Evolutionary conservation across 2,113 vertebrate species (phyloP).

Genomic region (Cromileptes altivelis): DNA sequence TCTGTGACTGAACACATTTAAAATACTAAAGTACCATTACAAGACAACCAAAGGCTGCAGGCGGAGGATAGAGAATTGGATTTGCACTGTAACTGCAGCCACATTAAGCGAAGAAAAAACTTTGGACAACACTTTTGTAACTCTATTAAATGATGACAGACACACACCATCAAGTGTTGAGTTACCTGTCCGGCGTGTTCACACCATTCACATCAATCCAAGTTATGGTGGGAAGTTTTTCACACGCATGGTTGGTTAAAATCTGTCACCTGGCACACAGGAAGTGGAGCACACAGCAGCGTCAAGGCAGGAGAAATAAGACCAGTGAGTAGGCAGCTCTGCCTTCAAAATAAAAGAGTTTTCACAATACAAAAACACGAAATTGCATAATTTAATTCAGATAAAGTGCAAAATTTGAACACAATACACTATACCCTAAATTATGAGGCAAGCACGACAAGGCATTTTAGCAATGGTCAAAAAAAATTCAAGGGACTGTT

Average conservation of each 20-base stretch:
- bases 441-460: neutral
- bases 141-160: neutral
- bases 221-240: neutral
- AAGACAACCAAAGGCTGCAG: neutral
- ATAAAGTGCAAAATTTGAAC: neutral
- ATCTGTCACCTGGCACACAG: neutral
- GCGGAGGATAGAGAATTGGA: neutral
- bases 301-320: neutral
- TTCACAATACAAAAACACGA: neutral
- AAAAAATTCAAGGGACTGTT: too few species aligned
- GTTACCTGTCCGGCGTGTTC: neutral
- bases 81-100: neutral
- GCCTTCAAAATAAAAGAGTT: slow-evolving; percentile 28
- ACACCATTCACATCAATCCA: too few species aligned
- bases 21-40: neutral
- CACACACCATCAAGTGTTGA: neutral
- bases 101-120: slow-evolving; percentile 3
- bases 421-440: neutral
- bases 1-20: slow-evolving; percentile 13
- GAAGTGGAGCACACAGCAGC: neutral
- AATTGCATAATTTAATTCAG: neutral
- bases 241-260: neutral
- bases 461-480: neutral
- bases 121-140: neutral
- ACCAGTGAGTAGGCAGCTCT: neutral